A percentile compares a stretch with the other conserved stretches of the same genome.
Evolutionary conservation across 1,140 invertebrate species (phyloP).

Genomic region (Drosophila hydei): DNA sequence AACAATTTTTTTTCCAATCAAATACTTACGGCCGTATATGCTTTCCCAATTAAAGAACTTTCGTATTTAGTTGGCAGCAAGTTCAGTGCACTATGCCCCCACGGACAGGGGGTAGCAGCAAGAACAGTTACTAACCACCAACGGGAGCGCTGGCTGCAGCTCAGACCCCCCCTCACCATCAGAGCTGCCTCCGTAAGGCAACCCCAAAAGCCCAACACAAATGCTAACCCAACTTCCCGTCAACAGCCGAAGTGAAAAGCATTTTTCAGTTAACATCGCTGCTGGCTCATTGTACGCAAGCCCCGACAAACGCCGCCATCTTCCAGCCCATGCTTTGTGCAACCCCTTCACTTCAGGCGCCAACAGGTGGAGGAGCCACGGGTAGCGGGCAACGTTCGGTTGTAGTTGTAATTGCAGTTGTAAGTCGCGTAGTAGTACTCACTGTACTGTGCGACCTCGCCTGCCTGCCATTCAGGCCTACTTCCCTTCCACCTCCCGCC

Average conservation of each 20-base stretch:
- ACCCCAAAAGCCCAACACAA: slow-evolving; percentile 11
- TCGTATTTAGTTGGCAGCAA: slow-evolving; percentile 59
- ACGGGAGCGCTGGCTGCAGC: slow-evolving; percentile 9
- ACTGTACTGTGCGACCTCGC: slow-evolving; percentile 6
- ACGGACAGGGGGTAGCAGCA: slow-evolving; percentile 8
- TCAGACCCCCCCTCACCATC: too few relatives aligned
- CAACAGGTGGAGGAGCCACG: slow-evolving; percentile 3
- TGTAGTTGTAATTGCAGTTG: slow-evolving; percentile 71
- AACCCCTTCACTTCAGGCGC: background rate
- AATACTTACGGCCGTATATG: slow-evolving; percentile 21
- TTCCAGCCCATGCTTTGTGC: background rate
- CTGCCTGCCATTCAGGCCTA: slow-evolving; percentile 13
- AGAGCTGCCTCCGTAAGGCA: too few relatives aligned
- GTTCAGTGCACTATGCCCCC: slow-evolving; percentile 63
- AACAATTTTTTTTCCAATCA: slow-evolving; percentile 18
- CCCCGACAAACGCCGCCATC: slow-evolving; percentile 7
- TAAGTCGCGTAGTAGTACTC: slow-evolving; percentile 68
- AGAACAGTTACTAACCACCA: slow-evolving; percentile 17
- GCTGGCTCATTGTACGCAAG: slow-evolving; percentile 67
- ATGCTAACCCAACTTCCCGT: slow-evolving; percentile 27
- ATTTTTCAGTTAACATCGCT: slow-evolving; percentile 78
- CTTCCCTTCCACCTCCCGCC: background rate
- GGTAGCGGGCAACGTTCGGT: slow-evolving; percentile 14
- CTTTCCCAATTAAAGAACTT: slow-evolving; percentile 61
- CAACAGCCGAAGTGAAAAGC: slow-evolving; percentile 65